phyloP scores from a whole-genome alignment of 2,797 vertebrate species.

The Mastacembelus armatus region DNA sequence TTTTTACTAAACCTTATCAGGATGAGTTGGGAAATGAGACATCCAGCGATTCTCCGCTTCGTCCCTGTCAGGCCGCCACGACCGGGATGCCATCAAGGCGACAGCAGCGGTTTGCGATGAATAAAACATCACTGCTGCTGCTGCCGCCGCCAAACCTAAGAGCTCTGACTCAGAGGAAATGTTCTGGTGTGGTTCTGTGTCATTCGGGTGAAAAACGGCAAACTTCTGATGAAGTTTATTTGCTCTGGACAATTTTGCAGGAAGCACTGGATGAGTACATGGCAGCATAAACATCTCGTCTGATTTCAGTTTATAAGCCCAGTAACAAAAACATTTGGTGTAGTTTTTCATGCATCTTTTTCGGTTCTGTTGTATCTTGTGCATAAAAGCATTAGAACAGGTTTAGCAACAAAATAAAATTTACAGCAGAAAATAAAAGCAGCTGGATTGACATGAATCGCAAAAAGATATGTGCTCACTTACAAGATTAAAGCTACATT shows the following conservation, averaged over 20 bases:
- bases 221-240: constrained; percentile 4
- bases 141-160: constrained; percentile 4
- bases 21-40: constrained; percentile 63
- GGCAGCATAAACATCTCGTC: background rate
- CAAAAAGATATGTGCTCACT: no score
- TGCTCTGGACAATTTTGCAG: background rate
- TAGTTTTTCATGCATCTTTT: no score
- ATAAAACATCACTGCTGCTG: constrained; percentile 61
- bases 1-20: constrained; percentile 69
- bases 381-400: no score
- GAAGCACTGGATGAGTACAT: no score
- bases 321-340: no score
- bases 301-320: no score
- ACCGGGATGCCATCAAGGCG: constrained; percentile 35
- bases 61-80: constrained; percentile 53
- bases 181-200: constrained; percentile 17
- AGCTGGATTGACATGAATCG: no score
- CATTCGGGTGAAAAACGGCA: constrained; percentile 22
- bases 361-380: no score
- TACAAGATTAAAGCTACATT: no score
- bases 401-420: no score
- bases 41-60: constrained; percentile 42
- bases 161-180: constrained; percentile 25
- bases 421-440: no score
- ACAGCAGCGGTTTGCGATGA: constrained; percentile 48